Percentiles rank a stretch among this genome's conserved stretches.
Conservation (phyloP, 2,113 vertebrate genomes). For the Mormoops blainvillei region DNA sequence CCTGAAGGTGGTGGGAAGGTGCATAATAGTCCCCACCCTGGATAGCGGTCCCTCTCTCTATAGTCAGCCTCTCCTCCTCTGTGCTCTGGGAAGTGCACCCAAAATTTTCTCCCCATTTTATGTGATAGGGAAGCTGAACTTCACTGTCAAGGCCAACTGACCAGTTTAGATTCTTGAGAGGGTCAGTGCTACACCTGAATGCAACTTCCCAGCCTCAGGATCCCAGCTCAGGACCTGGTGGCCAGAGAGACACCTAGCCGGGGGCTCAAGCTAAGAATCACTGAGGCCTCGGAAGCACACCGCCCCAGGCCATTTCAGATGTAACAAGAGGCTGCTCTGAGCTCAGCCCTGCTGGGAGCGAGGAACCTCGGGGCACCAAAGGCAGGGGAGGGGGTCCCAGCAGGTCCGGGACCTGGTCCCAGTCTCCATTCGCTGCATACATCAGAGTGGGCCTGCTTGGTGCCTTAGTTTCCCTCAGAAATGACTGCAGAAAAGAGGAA, state of each 20-base stretch:
- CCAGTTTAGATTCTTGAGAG: background rate
- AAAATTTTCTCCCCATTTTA: background rate
- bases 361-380: background rate
- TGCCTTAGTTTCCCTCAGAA: conserved; percentile 42
- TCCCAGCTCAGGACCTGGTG: background rate
- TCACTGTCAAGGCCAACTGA: background rate
- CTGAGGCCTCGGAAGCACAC: background rate
- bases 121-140: background rate
- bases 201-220: background rate
- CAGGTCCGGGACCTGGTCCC: background rate
- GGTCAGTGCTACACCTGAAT: background rate
- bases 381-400: no score
- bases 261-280: background rate
- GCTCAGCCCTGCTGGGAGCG: background rate
- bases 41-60: background rate
- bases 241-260: background rate
- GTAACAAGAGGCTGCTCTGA: background rate
- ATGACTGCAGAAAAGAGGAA: background rate
- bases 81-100: background rate
- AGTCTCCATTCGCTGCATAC: background rate
- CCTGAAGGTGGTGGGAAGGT: background rate
- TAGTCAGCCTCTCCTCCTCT: background rate
- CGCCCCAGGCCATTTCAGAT: background rate
- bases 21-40: background rate
- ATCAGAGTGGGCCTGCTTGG: background rate